Conservation (phyloP, 2,888 invertebrate species). For the Amitus sp. region DNA sequence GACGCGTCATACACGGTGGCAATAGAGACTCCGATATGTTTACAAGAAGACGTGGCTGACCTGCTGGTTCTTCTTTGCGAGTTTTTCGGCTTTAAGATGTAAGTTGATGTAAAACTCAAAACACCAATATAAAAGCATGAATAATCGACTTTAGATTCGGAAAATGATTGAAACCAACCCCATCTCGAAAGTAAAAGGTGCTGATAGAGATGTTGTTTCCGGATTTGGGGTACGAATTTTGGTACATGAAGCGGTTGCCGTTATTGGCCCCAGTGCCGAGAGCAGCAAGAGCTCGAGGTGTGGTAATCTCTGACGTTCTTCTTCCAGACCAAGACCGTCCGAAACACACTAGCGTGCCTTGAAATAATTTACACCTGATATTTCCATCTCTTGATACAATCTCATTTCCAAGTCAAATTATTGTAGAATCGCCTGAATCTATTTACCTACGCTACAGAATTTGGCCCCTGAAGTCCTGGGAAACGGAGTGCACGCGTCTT, state of each 20-base stretch:
- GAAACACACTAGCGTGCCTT: constrained; percentile 84
- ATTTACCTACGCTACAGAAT: constrained; percentile 84
- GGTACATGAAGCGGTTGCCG: constrained; percentile 68
- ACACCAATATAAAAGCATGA: background rate
- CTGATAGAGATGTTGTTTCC: constrained; percentile 71
- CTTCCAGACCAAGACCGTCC: constrained; percentile 78
- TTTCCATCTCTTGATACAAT: no score
- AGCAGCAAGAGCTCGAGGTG: constrained; percentile 82
- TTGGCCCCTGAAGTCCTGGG: constrained; percentile 93
- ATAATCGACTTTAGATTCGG: no score
- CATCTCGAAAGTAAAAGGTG: constrained; percentile 84
- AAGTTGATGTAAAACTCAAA: no score
- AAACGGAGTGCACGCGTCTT: constrained; percentile 90
- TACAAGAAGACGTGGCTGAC: no score
- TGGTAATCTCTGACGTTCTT: constrained; percentile 74
- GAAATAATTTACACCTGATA: constrained; percentile 14
- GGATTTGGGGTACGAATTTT: constrained; percentile 61
- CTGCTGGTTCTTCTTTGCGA: no score
- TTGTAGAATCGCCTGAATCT: no score
- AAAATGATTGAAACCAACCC: constrained; percentile 64
- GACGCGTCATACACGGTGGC: no score
- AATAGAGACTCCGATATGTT: no score
- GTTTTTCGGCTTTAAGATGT: no score
- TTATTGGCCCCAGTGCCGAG: constrained; percentile 70
- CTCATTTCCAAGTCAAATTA: no score